phyloP scores from a whole-genome alignment of 2,113 vertebrate species.

The Eulemur rufifrons region DNA sequence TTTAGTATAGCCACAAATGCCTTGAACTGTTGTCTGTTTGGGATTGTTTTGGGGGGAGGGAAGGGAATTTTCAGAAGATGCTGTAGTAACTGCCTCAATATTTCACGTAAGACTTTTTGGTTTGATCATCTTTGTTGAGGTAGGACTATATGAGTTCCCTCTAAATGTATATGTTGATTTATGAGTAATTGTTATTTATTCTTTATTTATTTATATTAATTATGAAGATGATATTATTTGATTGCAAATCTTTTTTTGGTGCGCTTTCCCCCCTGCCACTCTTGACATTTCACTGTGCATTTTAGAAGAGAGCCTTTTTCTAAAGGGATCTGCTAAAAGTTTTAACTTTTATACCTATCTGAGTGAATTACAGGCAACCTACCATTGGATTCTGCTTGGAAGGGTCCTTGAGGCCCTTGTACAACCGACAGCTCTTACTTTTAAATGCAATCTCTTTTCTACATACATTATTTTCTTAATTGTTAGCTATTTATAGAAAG shows the following conservation, averaged over 20 bases:
- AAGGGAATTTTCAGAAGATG: slow-evolving; percentile 88
- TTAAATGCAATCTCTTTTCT: slow-evolving; percentile 99
- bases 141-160: slow-evolving; percentile 89
- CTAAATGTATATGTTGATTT: slow-evolving; percentile 98
- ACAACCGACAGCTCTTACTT: slow-evolving; percentile 95
- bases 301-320: slow-evolving; percentile 90
- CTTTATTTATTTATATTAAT: slow-evolving; percentile 99
- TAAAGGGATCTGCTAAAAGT: slow-evolving; percentile 84
- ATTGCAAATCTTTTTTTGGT: slow-evolving; percentile 77
- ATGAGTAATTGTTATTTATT: slow-evolving; percentile 93
- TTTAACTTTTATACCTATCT: slow-evolving; percentile 89
- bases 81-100: slow-evolving; percentile 98
- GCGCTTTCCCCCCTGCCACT: slow-evolving; percentile 60
- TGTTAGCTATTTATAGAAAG: slow-evolving; percentile 99
- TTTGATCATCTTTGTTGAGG: slow-evolving; percentile 86
- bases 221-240: slow-evolving; percentile 95
- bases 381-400: slow-evolving; percentile 83
- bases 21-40: slow-evolving; percentile 91
- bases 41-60: slow-evolving; percentile 58
- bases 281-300: slow-evolving; percentile 92
- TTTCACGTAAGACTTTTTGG: slow-evolving; percentile 83
- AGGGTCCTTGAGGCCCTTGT: slow-evolving; percentile 84
- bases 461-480: slow-evolving; percentile 99
- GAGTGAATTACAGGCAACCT: slow-evolving; percentile 86
- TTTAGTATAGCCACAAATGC: slow-evolving; percentile 98